These are phyloP conservation scores for Cyrtorhinus lividipennis DNA, from an alignment of 1,140 invertebrate species.

Conservation along the genomic window DNA sequence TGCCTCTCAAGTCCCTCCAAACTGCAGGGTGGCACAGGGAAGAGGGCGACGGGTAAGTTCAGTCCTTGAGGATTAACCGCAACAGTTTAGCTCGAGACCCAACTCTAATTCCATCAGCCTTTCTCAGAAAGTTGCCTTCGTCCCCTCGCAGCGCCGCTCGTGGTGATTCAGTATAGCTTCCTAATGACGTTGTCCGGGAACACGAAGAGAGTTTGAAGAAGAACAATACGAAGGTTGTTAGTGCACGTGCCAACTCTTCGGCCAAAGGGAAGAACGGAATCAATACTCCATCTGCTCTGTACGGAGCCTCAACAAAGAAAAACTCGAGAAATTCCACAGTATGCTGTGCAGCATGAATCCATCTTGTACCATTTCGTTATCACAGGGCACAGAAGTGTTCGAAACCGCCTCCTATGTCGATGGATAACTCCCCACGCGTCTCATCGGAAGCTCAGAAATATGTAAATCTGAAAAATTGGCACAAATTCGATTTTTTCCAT, in stretches of 20 bases:
- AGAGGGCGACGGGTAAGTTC: neutral
- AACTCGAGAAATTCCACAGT: too few species aligned
- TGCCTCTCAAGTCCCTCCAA: neutral
- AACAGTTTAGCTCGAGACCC: neutral
- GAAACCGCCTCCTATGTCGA: too few species aligned
- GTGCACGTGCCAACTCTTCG: neutral
- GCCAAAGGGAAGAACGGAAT: neutral
- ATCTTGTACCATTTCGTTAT: too few species aligned
- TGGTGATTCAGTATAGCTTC: neutral
- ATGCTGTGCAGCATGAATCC: too few species aligned
- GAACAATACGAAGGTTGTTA: conserved; percentile 8
- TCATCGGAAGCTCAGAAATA: too few species aligned
- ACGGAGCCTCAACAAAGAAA: too few species aligned
- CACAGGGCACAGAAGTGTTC: too few species aligned
- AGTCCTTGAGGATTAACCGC: neutral
- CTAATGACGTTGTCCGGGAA: conserved; percentile 3
- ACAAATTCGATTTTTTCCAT: too few species aligned
- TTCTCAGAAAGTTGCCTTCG: neutral
- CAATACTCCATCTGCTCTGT: too few species aligned
- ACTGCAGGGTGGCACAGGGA: neutral
- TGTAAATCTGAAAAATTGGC: too few species aligned
- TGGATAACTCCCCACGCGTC: too few species aligned
- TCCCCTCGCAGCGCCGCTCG: neutral
- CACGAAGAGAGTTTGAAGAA: neutral
- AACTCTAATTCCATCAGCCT: conserved; percentile 2